A percentile compares a stretch with the other conserved stretches of the same genome.
phyloP scores from a whole-genome alignment of 2,888 invertebrate species.

The Perizoma flavofasciatum region DNA sequence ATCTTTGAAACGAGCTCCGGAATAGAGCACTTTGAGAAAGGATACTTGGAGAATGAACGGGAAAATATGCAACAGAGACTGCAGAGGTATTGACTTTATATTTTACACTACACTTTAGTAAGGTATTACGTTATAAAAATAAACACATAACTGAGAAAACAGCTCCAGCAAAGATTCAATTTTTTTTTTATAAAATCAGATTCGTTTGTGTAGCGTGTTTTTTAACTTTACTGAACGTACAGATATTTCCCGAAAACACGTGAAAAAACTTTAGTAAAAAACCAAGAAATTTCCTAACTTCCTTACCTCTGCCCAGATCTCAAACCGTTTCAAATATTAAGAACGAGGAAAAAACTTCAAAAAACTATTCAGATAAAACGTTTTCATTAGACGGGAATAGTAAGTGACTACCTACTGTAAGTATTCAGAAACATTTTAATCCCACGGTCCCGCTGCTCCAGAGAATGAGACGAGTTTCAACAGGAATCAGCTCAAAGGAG shows the following conservation, averaged over 20 bases:
- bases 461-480: slow-evolving; percentile 13
- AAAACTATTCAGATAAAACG: slow-evolving; percentile 34
- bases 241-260: neutral
- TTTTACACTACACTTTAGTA: neutral
- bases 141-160: no score
- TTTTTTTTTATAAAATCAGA: no score
- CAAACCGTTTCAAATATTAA: slow-evolving; percentile 10
- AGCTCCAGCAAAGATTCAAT: no score
- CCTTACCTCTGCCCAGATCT: slow-evolving; percentile 11
- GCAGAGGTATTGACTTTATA: neutral
- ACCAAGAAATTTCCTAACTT: slow-evolving; percentile 16
- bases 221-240: neutral
- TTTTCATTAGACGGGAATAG: slow-evolving; percentile 31
- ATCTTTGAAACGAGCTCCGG: slow-evolving; percentile 22
- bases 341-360: slow-evolving; percentile 21
- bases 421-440: slow-evolving; percentile 27
- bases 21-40: slow-evolving; percentile 18
- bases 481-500: slow-evolving; percentile 10
- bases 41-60: slow-evolving; percentile 9
- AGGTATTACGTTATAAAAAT: no score
- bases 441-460: slow-evolving; percentile 16
- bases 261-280: slow-evolving; percentile 4
- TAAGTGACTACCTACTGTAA: slow-evolving; percentile 5
- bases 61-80: neutral
- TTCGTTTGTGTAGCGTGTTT: neutral